Base-by-base conservation (phyloP, 2,113 vertebrate species). In the Clupea harengus region DNA sequence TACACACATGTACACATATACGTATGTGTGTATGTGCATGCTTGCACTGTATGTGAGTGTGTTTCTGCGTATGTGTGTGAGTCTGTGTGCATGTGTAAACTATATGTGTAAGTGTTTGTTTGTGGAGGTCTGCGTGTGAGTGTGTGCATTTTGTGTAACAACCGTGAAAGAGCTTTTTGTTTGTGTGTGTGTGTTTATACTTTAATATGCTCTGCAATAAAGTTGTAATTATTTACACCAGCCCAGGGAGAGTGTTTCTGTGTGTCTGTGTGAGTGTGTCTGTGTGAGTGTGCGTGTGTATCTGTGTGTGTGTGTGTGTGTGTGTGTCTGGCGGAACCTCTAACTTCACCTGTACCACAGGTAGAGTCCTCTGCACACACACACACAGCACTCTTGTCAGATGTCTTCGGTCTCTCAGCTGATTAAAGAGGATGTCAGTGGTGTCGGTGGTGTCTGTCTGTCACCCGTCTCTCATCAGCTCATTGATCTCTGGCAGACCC, bases 1-100 rank as follows among this genome's bases (percentile, higher is more conserved):
- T 82, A 78, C 85, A 85, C 32, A 13, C 8, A 32, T 78, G 60
- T 81, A 44, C 15, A 52, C 4, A 85, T 90, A 54, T 81, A 83
- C 28, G 49, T 47, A 57, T 39, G 84, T 45, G 49, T 75, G 64
- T n/a, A 9, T 72, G 64, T 72, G 64, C 6, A 11, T 72, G 64
- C 6, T 2, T 25, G 64, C 22, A 67, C 60, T 81, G 72, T 75
- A 60, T 87, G 82, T 57, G 49, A 45, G 54, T 86, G 44, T 67
- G 25, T 67, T 28, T 67, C 3, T 67, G 64, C 10, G 1, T 67
- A n/a, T 67, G n/a, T 67, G 25, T 67, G n/a, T 25, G 25, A 10
- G 64, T 28, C 6, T 67, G 64, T 28, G 8, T 60, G 22, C 3
- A 4, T 60, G 18, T 60, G 39, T 39, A 39, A 39, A 39, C 39